Evolutionary conservation across 2,797 vertebrate genomes (phyloP).

Genomic region (Catamblyrhynchus diadema): DNA sequence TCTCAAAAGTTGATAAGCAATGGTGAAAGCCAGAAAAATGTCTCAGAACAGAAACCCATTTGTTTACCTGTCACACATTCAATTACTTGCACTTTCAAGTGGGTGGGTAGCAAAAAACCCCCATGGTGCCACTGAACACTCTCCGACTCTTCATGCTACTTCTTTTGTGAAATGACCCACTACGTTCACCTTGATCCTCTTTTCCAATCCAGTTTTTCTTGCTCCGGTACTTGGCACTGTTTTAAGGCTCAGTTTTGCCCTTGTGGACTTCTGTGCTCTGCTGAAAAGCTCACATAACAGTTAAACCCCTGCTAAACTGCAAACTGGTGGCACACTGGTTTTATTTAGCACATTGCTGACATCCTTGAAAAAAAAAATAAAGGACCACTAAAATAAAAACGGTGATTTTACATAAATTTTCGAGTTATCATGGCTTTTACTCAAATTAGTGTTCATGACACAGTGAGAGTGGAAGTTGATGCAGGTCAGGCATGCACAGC

Average conservation of each 20-base stretch:
- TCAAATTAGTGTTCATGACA: neutral
- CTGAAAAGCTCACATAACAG: neutral
- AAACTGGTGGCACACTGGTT: neutral
- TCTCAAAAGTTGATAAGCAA: neutral
- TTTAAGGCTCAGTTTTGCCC: neutral
- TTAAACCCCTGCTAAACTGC: neutral
- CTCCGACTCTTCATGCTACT: neutral
- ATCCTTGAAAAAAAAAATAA: neutral
- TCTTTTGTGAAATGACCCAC: neutral
- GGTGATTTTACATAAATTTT: neutral
- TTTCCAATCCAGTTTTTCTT: neutral
- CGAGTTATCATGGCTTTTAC: neutral
- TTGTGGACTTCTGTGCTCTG: neutral
- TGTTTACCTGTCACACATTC: neutral
- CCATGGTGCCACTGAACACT: neutral
- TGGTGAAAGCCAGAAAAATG: neutral
- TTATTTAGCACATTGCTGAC: neutral
- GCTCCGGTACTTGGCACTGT: neutral
- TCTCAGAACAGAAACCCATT: neutral
- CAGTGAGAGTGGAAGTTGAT: neutral
- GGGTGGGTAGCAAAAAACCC: neutral
- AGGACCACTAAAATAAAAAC: neutral
- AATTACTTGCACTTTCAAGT: neutral
- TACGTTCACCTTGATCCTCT: neutral
- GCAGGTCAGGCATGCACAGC: neutral